Evolutionary conservation across 2,888 invertebrate genomes (phyloP).

Genomic region (Hecatera dysodea): DNA sequence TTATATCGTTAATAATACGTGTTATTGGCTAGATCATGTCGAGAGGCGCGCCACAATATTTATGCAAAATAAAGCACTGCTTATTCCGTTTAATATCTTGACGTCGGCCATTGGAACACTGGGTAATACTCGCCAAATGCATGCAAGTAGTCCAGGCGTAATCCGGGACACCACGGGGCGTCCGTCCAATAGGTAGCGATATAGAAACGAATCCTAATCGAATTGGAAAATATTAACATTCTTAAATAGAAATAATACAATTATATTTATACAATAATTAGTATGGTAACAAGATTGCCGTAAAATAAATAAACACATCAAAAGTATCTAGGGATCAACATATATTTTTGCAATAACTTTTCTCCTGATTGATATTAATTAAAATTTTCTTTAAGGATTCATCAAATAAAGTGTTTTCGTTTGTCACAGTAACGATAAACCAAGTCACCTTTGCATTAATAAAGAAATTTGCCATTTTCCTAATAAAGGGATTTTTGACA

Average conservation of each 20-base stretch:
- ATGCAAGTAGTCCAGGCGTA: slow-evolving; percentile 57
- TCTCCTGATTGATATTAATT: too few species aligned
- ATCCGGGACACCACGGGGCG: slow-evolving; percentile 58
- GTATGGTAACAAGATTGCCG: slow-evolving; percentile 12
- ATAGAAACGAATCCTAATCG: slow-evolving; percentile 48
- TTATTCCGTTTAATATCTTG: slow-evolving; percentile 37
- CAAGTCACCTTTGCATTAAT: too few species aligned
- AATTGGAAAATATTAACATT: slow-evolving; percentile 37
- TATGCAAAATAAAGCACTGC: slow-evolving; percentile 39
- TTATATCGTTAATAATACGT: slow-evolving; percentile 24
- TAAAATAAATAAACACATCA: slow-evolving; percentile 20
- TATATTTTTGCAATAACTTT: too few species aligned
- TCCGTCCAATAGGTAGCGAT: slow-evolving; percentile 37
- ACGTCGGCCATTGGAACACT: slow-evolving; percentile 45
- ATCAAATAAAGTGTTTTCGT: too few species aligned
- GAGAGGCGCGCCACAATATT: slow-evolving; percentile 35
- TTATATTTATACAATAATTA: slow-evolving; percentile 18
- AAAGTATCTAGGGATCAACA: too few species aligned
- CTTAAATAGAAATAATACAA: slow-evolving; percentile 17
- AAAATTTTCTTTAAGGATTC: too few species aligned
- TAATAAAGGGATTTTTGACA: too few species aligned
- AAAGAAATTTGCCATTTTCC: too few species aligned
- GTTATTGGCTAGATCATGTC: slow-evolving; percentile 19
- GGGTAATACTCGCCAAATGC: slow-evolving; percentile 39
- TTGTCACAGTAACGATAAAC: too few species aligned